Conservation (phyloP, 2,797 vertebrate species). For the Echeneis naucrates region DNA sequence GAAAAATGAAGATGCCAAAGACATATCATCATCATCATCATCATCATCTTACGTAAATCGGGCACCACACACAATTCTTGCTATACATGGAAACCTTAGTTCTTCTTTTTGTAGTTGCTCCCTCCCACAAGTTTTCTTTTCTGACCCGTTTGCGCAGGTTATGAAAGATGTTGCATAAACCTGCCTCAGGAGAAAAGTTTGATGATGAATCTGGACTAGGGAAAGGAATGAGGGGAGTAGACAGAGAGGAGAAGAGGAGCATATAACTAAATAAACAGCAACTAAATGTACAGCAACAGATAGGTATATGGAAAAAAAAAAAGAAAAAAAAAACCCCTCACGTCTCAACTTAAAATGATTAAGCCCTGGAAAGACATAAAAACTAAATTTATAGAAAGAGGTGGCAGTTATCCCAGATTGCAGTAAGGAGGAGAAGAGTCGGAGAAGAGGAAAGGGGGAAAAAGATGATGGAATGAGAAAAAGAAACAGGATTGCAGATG, state of each 20-base stretch:
- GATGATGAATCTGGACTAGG: conserved; percentile 57
- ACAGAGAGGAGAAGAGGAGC: conserved; percentile 26
- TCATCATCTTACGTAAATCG: not conserved
- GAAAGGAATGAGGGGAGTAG: conserved; percentile 15
- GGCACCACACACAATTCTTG: not conserved
- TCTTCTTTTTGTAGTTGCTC: conserved; percentile 38
- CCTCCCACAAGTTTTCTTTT: conserved; percentile 61
- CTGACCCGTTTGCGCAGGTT: conserved; percentile 53
- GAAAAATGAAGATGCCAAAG: not conserved
- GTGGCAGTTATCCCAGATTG: conserved; percentile 27
- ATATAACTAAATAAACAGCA: conserved; percentile 33
- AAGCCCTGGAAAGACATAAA: conserved; percentile 8
- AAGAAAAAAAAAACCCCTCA: conserved; percentile 10
- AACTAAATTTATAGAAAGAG: conserved; percentile 17
- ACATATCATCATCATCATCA: not conserved
- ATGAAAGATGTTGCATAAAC: conserved; percentile 75
- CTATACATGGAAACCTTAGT: conserved; percentile 24
- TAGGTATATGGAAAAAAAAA: not conserved
- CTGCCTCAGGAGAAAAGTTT: conserved; percentile 49
- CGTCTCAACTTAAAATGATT: not conserved
- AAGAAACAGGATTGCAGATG: conserved; percentile 40
- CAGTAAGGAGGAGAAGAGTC: conserved; percentile 14
- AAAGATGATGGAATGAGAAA: conserved; percentile 50
- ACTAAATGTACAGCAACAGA: conserved; percentile 1
- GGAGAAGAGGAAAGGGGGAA: conserved; percentile 10